phyloP scores from a whole-genome alignment of 64 coral and sea anemone species.

The Cladopsammia gracilis region DNA sequence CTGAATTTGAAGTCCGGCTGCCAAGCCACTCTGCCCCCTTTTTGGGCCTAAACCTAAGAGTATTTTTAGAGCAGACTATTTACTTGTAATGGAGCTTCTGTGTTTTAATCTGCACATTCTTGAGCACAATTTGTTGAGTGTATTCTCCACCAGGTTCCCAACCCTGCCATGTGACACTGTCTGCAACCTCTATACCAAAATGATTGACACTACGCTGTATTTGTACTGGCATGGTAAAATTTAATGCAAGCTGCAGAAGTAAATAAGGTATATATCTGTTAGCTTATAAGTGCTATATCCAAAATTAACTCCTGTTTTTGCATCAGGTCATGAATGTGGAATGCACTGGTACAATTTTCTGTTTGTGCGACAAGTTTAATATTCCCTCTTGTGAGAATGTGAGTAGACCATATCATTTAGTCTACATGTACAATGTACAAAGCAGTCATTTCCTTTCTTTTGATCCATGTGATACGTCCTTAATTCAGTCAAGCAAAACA shows the following conservation, averaged over 20 bases:
- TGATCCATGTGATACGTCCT: too few species aligned
- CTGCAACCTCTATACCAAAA: conserved; percentile 95
- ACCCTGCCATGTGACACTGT: conserved; percentile 95
- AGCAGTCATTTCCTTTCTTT: too few species aligned
- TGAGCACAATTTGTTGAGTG: conserved; percentile 95
- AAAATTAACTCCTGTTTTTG: too few species aligned
- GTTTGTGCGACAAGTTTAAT: too few species aligned
- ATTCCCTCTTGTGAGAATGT: too few species aligned
- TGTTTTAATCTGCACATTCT: conserved; percentile 99
- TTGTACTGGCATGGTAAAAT: conserved; percentile 63
- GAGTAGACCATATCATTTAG: too few species aligned
- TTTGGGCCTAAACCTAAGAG: not conserved
- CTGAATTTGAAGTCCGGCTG: too few species aligned
- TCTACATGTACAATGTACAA: too few species aligned
- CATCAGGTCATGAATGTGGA: too few species aligned
- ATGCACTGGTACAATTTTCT: too few species aligned
- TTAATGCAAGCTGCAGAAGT: not conserved
- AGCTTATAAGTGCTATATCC: too few species aligned
- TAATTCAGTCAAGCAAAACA: too few species aligned
- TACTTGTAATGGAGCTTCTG: conserved; percentile 99
- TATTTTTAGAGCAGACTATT: not conserved
- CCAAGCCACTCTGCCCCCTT: not conserved
- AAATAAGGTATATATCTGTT: not conserved
- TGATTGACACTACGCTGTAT: conserved; percentile 66
- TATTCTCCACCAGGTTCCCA: conserved; percentile 99